phyloP scores from a whole-genome alignment of 2,113 vertebrate genomes.

The Aptenodytes forsteri region DNA sequence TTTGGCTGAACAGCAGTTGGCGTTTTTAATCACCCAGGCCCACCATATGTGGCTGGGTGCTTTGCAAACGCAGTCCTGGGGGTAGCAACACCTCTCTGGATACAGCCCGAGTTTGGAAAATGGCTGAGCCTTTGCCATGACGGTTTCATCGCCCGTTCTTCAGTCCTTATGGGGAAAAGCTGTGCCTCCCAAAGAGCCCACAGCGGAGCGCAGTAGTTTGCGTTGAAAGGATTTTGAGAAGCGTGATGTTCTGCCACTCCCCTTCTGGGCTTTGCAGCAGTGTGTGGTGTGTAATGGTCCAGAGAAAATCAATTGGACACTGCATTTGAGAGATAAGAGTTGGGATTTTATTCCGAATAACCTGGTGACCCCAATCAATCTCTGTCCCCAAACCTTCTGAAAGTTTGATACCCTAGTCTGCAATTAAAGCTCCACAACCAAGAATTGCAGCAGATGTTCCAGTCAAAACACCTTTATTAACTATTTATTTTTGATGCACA shows the following conservation, averaged over 20 bases:
- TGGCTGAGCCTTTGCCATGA: fast-evolving
- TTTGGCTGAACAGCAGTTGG: background rate
- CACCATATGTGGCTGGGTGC: background rate
- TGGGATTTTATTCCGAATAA: constrained; percentile 78
- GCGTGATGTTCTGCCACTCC: constrained; percentile 24
- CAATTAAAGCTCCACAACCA: constrained; percentile 77
- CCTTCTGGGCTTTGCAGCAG: background rate
- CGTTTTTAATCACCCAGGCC: background rate
- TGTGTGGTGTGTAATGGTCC: constrained; percentile 84
- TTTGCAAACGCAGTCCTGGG: background rate
- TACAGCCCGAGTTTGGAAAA: background rate
- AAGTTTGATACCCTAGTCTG: constrained; percentile 72
- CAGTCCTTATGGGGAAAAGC: background rate
- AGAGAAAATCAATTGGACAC: constrained; percentile 90
- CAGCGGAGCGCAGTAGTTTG: background rate
- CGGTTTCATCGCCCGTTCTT: background rate
- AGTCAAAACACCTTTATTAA: constrained; percentile 76
- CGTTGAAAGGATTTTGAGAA: constrained; percentile 42
- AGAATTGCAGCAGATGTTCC: constrained; percentile 87
- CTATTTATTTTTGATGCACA: constrained; percentile 68
- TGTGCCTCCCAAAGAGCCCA: background rate
- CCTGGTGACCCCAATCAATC: constrained; percentile 91
- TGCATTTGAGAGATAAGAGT: constrained; percentile 84
- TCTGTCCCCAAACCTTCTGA: constrained; percentile 81
- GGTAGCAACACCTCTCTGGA: background rate